Evolutionary conservation across 2,888 invertebrate genomes (phyloP), one percentile per base, ranked within the genome.

Genomic region (Drosophila subquinaria): DNA sequence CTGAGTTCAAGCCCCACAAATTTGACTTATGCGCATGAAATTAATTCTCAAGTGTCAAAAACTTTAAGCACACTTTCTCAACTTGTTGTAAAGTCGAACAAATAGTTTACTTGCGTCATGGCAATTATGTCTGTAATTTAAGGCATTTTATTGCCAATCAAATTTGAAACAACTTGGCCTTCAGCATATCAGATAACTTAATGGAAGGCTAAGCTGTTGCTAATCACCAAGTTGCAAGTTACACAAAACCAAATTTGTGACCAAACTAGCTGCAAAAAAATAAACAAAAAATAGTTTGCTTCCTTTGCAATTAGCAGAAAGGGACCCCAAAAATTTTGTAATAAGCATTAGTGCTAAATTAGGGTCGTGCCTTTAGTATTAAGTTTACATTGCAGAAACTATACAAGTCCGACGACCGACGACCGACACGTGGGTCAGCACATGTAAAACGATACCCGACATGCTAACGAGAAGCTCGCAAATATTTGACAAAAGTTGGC

Each of bases 401-500:
- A 48, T 42, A 13, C 30, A 8, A 3, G n/a, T 4, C 30, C 11
- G 27, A 17, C 23, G 15, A 13, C 30, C 11, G 27, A 17, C 23
- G 15, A 13, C 15, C 30, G 6, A 30, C 30, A 8, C 30, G 30
- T 30, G 47, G 11, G 13, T 33, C 27, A 17, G 36, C 23, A 15
- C 56, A 27, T 53, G 76, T 68, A 80, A 80, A 51, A 48, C 59
- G 55, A 86, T 88, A 83, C 40, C 55, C 47, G 47, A 56, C 48
- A 76, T 51, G 50, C 69, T 62, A 65, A 76, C 73, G 35, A 69
- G 57, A 61, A 74, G 38, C 66, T 57, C 47, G 63, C 74, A 74
- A 80, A 87, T 83, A 89, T 89, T 83, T 83, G 72, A 66, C 48
- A 50, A 67, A 73, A 82, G 82, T 85, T 71, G 57, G 61, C 79